These are phyloP conservation scores for Andrena bicolor DNA, from an alignment of 2,888 invertebrate genomes.

Conservation along the genomic window DNA sequence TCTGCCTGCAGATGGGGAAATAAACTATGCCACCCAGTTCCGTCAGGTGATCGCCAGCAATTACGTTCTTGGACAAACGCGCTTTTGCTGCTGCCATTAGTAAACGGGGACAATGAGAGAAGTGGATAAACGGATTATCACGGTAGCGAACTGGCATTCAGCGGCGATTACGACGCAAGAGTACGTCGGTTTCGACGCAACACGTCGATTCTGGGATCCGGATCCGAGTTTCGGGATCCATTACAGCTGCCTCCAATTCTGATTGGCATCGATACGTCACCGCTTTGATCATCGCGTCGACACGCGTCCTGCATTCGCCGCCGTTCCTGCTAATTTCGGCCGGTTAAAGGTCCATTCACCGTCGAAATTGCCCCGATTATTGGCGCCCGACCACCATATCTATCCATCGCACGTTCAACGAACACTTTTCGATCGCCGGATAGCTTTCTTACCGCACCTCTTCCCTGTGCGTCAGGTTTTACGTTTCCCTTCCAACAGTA, in stretches of 20 bases:
- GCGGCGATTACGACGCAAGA: constrained; percentile 25
- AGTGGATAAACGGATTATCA: constrained; percentile 59
- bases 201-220: constrained; percentile 8
- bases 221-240: constrained; percentile 1
- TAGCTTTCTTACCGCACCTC: too few relatives aligned
- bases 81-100: constrained; percentile 36
- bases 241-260: too few relatives aligned
- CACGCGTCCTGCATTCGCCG: not conserved
- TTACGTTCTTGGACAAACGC: constrained; percentile 51
- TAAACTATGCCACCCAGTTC: constrained; percentile 37
- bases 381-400: not conserved
- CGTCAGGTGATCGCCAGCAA: constrained; percentile 50
- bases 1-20: not conserved
- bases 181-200: constrained; percentile 1
- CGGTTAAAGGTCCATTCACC: constrained; percentile 6
- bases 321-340: not conserved
- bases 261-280: not conserved
- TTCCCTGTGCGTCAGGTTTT: too few relatives aligned
- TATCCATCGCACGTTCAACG: too few relatives aligned
- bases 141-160: constrained; percentile 44
- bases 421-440: too few relatives aligned
- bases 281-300: not conserved
- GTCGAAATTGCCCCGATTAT: not conserved
- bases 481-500: too few relatives aligned
- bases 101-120: constrained; percentile 45